These are phyloP conservation scores for Ranitomeya imitator DNA, from an alignment of 2,113 vertebrate species.

Conservation along the genomic window DNA sequence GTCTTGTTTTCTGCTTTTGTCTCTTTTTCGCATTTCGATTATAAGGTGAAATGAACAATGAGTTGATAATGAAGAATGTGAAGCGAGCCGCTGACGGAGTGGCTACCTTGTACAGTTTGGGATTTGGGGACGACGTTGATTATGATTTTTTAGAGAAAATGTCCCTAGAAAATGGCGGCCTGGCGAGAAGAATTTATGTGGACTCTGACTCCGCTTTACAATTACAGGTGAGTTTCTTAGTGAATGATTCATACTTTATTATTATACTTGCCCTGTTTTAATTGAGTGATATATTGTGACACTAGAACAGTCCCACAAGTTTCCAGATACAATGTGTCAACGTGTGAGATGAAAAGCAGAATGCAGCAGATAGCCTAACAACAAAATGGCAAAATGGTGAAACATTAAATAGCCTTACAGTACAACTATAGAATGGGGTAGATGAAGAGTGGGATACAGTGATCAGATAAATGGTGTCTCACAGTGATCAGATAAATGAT, in stretches of 20 bases:
- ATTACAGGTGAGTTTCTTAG: constrained; percentile 77
- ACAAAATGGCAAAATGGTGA: too few relatives aligned
- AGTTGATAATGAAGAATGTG: constrained; percentile 75
- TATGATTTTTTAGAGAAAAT: constrained; percentile 87
- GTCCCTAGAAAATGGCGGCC: constrained; percentile 81
- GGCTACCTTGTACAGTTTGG: constrained; percentile 85
- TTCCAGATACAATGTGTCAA: too few relatives aligned
- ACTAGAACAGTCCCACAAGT: too few relatives aligned
- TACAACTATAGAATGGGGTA: too few relatives aligned
- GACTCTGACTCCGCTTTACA: constrained; percentile 86
- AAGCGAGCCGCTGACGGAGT: constrained; percentile 66
- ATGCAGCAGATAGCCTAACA: too few relatives aligned
- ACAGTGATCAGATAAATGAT: too few relatives aligned
- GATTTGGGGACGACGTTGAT: constrained; percentile 84
- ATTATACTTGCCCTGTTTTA: too few relatives aligned
- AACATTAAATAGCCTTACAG: too few relatives aligned
- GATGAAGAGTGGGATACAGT: too few relatives aligned
- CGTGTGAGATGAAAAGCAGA: too few relatives aligned
- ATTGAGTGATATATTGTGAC: too few relatives aligned
- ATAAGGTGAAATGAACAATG: constrained; percentile 68
- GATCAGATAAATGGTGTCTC: too few relatives aligned
- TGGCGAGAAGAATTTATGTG: constrained; percentile 86
- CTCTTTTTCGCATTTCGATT: constrained; percentile 21
- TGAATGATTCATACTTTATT: background rate
- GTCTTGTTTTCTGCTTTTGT: background rate